phyloP scores from a whole-genome alignment of 2,888 invertebrate genomes.

The Aphelenchoides bicaudatus region DNA sequence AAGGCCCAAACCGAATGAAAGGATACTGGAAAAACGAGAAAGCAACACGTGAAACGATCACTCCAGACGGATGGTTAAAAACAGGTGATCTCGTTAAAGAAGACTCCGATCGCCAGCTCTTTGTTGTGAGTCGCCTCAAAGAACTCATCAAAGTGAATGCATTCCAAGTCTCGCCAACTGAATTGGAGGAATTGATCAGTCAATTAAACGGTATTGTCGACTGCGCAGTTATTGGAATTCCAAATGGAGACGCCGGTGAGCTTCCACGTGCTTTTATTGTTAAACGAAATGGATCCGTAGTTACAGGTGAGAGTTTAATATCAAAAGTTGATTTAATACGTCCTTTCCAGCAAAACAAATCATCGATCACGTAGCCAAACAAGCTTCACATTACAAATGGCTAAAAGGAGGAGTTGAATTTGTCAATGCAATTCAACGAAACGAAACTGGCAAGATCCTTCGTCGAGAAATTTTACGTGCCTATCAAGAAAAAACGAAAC shows the following conservation, averaged over 20 bases:
- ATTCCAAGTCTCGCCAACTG: constrained; percentile 75
- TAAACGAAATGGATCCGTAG: not conserved
- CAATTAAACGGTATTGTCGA: constrained; percentile 72
- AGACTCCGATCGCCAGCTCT: constrained; percentile 74
- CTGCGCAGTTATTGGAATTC: constrained; percentile 75
- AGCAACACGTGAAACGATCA: constrained; percentile 70
- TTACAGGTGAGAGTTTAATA: too few species aligned
- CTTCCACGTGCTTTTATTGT: constrained; percentile 58
- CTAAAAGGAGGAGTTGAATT: constrained; percentile 71
- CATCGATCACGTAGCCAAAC: constrained; percentile 21
- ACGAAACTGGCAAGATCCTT: constrained; percentile 74
- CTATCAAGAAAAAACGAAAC: too few species aligned
- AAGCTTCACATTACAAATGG: constrained; percentile 70
- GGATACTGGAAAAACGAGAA: constrained; percentile 76
- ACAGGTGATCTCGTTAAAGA: constrained; percentile 70
- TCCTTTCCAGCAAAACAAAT: constrained; percentile 22
- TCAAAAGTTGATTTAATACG: too few species aligned
- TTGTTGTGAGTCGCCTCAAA: constrained; percentile 79
- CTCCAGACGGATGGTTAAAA: constrained; percentile 76
- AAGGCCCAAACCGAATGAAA: constrained; percentile 68
- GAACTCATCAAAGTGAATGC: constrained; percentile 85
- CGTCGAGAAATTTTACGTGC: too few species aligned
- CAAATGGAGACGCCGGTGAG: constrained; percentile 65
- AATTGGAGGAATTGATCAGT: constrained; percentile 74
- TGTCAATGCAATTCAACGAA: constrained; percentile 72